Conservation (phyloP, 2,113 vertebrate genomes). For the Oostethus manadensis region DNA sequence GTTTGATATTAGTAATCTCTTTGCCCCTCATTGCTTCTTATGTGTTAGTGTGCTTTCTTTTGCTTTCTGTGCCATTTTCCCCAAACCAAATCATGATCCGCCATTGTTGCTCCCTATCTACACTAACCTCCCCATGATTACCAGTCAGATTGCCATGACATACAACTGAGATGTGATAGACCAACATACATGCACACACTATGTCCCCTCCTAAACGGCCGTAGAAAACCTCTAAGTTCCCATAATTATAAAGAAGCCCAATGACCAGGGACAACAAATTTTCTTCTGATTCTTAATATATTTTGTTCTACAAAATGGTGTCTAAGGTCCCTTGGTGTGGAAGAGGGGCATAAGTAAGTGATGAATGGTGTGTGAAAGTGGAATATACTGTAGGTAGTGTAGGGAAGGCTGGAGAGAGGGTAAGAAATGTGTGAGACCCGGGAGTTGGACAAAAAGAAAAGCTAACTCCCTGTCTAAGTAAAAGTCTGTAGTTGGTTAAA, state of each 20-base stretch:
- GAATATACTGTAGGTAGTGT: not conserved
- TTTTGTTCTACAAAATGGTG: not conserved
- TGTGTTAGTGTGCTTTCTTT: not conserved
- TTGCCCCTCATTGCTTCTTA: not conserved
- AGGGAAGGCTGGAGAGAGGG: conserved; percentile 6
- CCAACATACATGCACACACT: not conserved
- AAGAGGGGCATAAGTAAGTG: conserved; percentile 48
- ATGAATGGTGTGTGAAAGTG: conserved; percentile 47
- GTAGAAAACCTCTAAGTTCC: not conserved
- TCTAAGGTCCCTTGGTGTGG: not conserved
- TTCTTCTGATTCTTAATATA: not conserved
- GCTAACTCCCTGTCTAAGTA: not conserved
- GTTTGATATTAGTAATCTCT: not conserved
- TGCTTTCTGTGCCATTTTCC: conserved; percentile 20
- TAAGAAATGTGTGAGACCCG: conserved; percentile 19
- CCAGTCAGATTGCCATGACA: not conserved
- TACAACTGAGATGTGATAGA: not conserved
- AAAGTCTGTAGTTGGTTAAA: not conserved
- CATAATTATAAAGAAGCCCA: not conserved
- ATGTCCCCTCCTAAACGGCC: not conserved
- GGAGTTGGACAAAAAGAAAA: not conserved
- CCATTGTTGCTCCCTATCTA: not conserved
- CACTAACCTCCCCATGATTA: conserved; percentile 1
- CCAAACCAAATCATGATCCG: conserved; percentile 4
- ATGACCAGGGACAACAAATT: not conserved